Conservation (phyloP, 1,140 invertebrate species). For the Anoplolepis gracilipes region DNA sequence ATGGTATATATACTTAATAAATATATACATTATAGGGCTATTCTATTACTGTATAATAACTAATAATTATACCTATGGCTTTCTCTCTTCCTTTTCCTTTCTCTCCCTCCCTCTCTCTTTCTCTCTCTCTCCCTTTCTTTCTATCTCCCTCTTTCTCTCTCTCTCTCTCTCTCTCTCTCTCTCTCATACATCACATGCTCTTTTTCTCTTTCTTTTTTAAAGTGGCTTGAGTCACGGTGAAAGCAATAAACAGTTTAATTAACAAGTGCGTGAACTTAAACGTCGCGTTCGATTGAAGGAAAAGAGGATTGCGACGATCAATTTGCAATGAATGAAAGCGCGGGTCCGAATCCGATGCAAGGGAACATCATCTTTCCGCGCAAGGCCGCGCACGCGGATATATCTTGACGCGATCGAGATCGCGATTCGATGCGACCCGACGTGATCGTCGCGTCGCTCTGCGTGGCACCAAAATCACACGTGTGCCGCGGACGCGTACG, state of each 20-base stretch:
- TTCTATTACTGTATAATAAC: background rate
- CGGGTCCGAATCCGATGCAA: background rate
- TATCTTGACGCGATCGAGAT: conserved; percentile 5
- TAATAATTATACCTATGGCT: conserved; percentile 16
- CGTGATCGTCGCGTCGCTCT: conserved; percentile 12
- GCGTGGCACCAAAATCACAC: background rate
- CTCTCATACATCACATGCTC: background rate
- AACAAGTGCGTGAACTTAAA: conserved; percentile 36
- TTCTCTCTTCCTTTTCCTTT: conserved; percentile 1
- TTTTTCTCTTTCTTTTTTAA: conserved; percentile 54
- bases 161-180: conserved; percentile 29
- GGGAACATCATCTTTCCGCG: background rate
- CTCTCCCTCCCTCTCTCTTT: background rate
- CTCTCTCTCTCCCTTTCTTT: background rate
- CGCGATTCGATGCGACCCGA: too few species aligned
- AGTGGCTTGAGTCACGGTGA: conserved; percentile 83
- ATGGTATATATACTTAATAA: too few species aligned
- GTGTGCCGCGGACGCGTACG: conserved; percentile 8
- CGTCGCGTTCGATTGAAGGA: background rate
- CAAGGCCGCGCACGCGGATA: conserved; percentile 9
- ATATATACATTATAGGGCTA: background rate
- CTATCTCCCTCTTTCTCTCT: too few species aligned
- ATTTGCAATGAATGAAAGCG: conserved; percentile 8
- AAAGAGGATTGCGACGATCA: conserved; percentile 13
- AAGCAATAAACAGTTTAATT: conserved; percentile 75